Conservation (phyloP, 2,888 invertebrate species). For the Notodonta dromedarius region DNA sequence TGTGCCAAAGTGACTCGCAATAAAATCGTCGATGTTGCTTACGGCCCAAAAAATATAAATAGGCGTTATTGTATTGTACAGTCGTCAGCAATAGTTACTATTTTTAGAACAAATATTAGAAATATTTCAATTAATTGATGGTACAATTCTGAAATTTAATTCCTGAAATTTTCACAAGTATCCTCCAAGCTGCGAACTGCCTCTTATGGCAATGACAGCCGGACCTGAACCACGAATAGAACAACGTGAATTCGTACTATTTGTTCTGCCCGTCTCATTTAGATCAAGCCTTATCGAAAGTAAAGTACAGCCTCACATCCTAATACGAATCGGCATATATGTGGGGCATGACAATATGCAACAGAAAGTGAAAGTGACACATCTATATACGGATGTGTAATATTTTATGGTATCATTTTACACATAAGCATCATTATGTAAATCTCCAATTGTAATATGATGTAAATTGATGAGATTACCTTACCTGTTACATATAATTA, state of each 20-base stretch:
- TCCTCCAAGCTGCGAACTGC: no score
- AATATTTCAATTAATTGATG: no score
- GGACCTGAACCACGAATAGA: no score
- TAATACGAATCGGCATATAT: not conserved
- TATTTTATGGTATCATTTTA: conserved; percentile 10
- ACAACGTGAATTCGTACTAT: no score
- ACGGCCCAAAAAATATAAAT: conserved; percentile 10
- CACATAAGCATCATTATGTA: conserved; percentile 8
- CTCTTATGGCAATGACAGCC: no score
- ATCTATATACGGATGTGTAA: not conserved
- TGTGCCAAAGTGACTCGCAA: conserved; percentile 13
- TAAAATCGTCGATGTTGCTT: conserved; percentile 6
- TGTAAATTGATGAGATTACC: conserved; percentile 21
- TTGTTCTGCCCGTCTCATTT: no score
- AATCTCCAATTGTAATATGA: conserved; percentile 8
- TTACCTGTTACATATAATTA: conserved; percentile 21
- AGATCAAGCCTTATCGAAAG: no score
- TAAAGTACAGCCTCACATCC: not conserved
- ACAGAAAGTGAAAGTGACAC: not conserved
- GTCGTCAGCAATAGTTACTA: no score
- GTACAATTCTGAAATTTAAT: no score
- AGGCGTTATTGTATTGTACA: not conserved
- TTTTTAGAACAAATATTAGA: no score
- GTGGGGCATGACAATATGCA: not conserved
- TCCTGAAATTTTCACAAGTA: no score